Evolutionary conservation across 2,888 invertebrate species (phyloP).

Genomic region (Drosophila nr. fundita): DNA sequence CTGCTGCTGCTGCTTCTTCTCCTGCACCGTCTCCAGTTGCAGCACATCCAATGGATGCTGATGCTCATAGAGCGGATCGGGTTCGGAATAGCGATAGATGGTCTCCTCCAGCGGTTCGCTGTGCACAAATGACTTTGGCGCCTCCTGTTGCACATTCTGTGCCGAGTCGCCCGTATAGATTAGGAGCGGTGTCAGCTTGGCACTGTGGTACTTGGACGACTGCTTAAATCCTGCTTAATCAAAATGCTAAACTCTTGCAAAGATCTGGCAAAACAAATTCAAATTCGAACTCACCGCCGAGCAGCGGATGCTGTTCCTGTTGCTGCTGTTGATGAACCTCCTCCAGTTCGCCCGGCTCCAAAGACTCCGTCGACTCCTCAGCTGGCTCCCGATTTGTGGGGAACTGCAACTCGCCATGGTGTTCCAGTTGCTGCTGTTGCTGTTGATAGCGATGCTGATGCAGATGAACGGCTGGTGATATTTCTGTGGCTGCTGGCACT

Average conservation of each 20-base stretch:
- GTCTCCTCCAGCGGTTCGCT: constrained; percentile 81
- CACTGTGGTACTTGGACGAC: constrained; percentile 43
- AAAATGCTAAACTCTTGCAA: background rate
- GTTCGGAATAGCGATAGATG: constrained; percentile 85
- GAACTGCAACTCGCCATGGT: constrained; percentile 33
- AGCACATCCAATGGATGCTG: constrained; percentile 63
- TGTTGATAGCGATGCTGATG: constrained; percentile 4
- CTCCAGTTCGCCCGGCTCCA: constrained; percentile 50
- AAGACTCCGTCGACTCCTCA: constrained; percentile 45
- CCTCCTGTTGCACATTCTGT: constrained; percentile 31
- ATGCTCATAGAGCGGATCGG: constrained; percentile 85
- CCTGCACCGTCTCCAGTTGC: constrained; percentile 29
- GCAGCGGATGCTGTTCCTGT: constrained; percentile 44
- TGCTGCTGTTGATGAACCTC: constrained; percentile 28
- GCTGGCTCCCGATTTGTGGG: constrained; percentile 34
- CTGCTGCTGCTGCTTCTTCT: background rate
- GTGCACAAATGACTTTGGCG: constrained; percentile 74
- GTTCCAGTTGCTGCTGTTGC: background rate
- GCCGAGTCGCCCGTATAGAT: constrained; percentile 63
- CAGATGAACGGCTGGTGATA: constrained; percentile 6
- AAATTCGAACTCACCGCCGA: constrained; percentile 4
- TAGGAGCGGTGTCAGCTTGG: constrained; percentile 70
- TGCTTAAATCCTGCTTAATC: constrained; percentile 35
- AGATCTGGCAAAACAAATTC: background rate
- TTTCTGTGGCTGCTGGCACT: constrained; percentile 6